Conservation (phyloP, 2,113 vertebrate genomes). For the Cricetomys ansorgei region DNA sequence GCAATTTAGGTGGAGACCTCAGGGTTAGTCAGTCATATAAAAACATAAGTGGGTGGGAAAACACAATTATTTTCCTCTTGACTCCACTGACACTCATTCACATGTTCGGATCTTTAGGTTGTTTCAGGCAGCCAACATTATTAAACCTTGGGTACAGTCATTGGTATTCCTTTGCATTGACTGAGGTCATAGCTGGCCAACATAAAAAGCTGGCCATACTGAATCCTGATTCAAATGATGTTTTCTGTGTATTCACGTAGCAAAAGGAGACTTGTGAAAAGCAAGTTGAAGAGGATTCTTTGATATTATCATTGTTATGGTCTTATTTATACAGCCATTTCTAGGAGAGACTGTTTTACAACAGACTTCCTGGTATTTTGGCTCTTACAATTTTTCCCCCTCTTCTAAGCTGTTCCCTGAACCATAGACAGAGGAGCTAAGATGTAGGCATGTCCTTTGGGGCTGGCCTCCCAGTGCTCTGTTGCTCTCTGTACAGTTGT, state of each 20-base stretch:
- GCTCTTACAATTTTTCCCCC: not conserved
- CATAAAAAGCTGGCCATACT: not conserved
- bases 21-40: not conserved
- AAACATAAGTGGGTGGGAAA: not conserved
- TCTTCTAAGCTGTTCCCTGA: not conserved
- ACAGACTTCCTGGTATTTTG: not conserved
- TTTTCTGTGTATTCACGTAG: not conserved
- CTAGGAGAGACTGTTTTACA: not conserved
- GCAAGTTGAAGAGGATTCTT: not conserved
- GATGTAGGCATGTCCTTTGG: not conserved
- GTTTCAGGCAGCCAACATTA: not conserved
- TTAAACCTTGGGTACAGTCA: not conserved
- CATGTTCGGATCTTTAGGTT: not conserved
- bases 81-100: not conserved
- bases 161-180: not conserved
- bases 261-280: not conserved
- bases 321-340: not conserved
- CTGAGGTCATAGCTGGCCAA: not conserved
- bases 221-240: not conserved
- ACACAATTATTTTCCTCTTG: not conserved
- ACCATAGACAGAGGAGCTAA: not conserved
- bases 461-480: not conserved
- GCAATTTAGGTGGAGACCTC: not conserved
- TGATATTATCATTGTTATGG: no score
- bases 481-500: not conserved